These are phyloP conservation scores for Pammene fasciana DNA, from an alignment of 2,888 invertebrate genomes.

Conservation along the genomic window DNA sequence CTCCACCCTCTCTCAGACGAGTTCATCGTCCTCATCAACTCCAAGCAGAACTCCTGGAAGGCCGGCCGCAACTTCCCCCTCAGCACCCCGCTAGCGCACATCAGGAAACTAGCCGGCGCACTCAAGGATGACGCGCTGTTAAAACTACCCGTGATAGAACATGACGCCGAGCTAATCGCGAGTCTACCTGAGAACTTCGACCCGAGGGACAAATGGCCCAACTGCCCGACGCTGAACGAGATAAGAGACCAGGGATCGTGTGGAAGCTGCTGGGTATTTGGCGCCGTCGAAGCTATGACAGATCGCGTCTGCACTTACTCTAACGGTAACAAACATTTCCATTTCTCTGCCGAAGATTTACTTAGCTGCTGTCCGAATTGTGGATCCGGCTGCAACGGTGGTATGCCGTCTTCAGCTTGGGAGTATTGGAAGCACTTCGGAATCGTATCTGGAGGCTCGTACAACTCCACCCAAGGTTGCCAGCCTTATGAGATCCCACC, in stretches of 20 bases:
- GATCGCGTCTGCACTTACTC: slow-evolving; percentile 94
- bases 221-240: slow-evolving; percentile 93
- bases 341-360: slow-evolving; percentile 93
- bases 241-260: slow-evolving; percentile 94
- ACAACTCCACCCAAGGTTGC: slow-evolving; percentile 91
- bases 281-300: slow-evolving; percentile 95
- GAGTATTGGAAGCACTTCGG: slow-evolving; percentile 92
- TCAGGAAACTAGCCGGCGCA: slow-evolving; percentile 88
- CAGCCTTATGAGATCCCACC: slow-evolving; percentile 92
- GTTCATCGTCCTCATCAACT: slow-evolving; percentile 88
- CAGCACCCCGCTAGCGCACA: slow-evolving; percentile 83
- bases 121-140: slow-evolving; percentile 83
- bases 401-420: slow-evolving; percentile 92
- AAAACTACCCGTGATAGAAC: slow-evolving; percentile 68
- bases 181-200: slow-evolving; percentile 91
- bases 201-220: slow-evolving; percentile 90
- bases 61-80: slow-evolving; percentile 90
- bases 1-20: slow-evolving; percentile 86
- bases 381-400: slow-evolving; percentile 93
- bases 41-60: slow-evolving; percentile 87
- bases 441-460: slow-evolving; percentile 94
- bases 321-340: slow-evolving; percentile 86
- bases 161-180: slow-evolving; percentile 65
- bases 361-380: slow-evolving; percentile 91
- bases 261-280: slow-evolving; percentile 97